Base-by-base conservation (phyloP, 1,140 invertebrate genomes). In the Lepidurus packardi region DNA sequence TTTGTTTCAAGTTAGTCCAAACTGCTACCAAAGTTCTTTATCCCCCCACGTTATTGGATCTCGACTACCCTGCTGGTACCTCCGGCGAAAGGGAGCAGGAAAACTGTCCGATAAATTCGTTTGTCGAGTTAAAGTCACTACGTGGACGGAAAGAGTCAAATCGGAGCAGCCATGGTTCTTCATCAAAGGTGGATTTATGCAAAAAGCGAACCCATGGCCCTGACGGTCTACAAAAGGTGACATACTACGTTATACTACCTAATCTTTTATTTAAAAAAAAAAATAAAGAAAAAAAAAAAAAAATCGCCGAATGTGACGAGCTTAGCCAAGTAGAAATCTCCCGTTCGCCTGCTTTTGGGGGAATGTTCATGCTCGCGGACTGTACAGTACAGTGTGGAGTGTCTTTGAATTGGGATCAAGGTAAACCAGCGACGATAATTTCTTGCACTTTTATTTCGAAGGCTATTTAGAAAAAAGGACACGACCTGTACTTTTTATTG, bases 161-260 rank as follows among this genome's bases (percentile, higher is more conserved):
- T 16, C 13, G 53, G n/a, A n/a, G 21, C 53, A n/a, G 21, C 53
- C 53, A 65, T 65, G 53, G 53, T 65, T 4, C 53, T 65, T n/a
- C 53, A 65, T 65, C 53, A 65, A 65, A 65, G 53, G 53, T 65
- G 53, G 53, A 65, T 65, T 21, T 65, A 65, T 21, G 21, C 53
- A 0, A 65, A 65, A 65, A 65, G 53, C n/a, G 53, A 65, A 21
- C 53, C 53, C 53, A 65, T 65, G 21, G 53, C 53, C 21, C 16
- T 65, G 21, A 21, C 53, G 8, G 9, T 16, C 53, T 21, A 9
- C 21, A 65, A 65, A 65, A 65, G 53, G 53, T 65, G 53, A 65
- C 21, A n/a, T 65, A n/a, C 47, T 7, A 7, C 21, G 13, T 6
- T 65, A 65, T 65, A n/a, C 21, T 34, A 34, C 3, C 3, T 34